Base-by-base conservation (phyloP, 1,140 invertebrate genomes). In the Temnothorax longispinosus region DNA sequence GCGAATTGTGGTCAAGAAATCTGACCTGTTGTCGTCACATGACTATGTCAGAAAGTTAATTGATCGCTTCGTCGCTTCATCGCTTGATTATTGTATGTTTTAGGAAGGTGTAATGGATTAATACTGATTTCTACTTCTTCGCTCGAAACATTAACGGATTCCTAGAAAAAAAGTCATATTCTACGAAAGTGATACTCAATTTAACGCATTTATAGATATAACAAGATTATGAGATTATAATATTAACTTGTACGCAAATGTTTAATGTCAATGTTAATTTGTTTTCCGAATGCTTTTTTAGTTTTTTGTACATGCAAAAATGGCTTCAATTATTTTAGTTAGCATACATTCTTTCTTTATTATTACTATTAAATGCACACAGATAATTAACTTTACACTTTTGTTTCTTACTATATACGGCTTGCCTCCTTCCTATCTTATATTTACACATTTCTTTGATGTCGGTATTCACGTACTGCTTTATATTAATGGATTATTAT, bases 51-150 rank as follows among this genome's bases (percentile, higher is more conserved):
- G 27, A 10, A 76, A 76, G 47, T 78, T 84, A 47, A 44, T 56
- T 38, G 72, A 21, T 82, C n/a, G 82, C 41, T 85, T 69, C 80
- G 87, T 90, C 78, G 76, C 86, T 82, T 89, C 84, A 88, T 90
- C 78, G 76, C 86, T 82, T 89, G 88, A 64, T 86, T 80, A 87
- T 93, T 94, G 65, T 94, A 86, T 93, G 92, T 92, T 94, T 90
- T 92, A 93, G 92, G 88, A 90, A 89, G 90, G 92, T 91, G 80
- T 80, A 76, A 89, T 89, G 91, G 92, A 93, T 90, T 89, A 92
- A 85, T 89, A 81, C 84, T 47, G 72, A 82, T 89, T 81, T 85
- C 86, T 62, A 54, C 76, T 87, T 85, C 71, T 86, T 67, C 89
- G 84, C 86, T 84, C 67, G 13, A 67, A 71, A 85, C 62, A 82